Conservation (phyloP, 1,140 invertebrate genomes). For the Scaptodrosophila lebanonensis region DNA sequence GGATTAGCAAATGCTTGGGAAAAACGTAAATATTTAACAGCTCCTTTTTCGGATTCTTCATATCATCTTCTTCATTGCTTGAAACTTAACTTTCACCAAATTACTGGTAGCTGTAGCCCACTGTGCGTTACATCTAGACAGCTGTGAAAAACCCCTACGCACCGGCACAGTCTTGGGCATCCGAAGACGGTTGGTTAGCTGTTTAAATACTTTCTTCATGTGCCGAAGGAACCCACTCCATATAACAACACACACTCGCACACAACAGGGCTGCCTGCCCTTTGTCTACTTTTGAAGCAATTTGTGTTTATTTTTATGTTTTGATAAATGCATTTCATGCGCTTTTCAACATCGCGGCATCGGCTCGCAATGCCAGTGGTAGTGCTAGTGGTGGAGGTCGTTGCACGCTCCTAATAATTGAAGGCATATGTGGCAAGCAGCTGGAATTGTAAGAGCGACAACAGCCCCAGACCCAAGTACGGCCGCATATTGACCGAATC, state of each 20-base stretch:
- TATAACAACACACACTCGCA: background rate
- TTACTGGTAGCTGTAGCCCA: slow-evolving; percentile 37
- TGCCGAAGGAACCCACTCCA: slow-evolving; percentile 1
- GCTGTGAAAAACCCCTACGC: slow-evolving; percentile 68
- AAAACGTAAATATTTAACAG: too few species aligned
- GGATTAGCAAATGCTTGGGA: too few species aligned
- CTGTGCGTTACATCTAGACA: slow-evolving; percentile 46
- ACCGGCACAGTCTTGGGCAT: slow-evolving; percentile 39
- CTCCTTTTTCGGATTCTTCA: too few species aligned
- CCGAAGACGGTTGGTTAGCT: slow-evolving; percentile 47
- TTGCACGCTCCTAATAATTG: slow-evolving; percentile 1
- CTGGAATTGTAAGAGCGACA: too few species aligned
- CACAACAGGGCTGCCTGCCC: slow-evolving; percentile 4
- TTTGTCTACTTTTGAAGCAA: slow-evolving; percentile 69
- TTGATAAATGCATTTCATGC: slow-evolving; percentile 69
- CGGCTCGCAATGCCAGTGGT: too few species aligned
- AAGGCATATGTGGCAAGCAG: too few species aligned
- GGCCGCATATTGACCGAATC: slow-evolving; percentile 28
- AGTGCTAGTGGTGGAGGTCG: slow-evolving; percentile 48
- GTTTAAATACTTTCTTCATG: slow-evolving; percentile 63
- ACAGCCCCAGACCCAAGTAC: too few species aligned
- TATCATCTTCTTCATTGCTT: too few species aligned
- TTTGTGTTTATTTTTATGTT: slow-evolving; percentile 75
- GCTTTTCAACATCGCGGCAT: background rate
- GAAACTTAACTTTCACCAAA: slow-evolving; percentile 42